Base-by-base conservation (phyloP, 1,140 invertebrate genomes). In the Caenorhabditis latens region DNA sequence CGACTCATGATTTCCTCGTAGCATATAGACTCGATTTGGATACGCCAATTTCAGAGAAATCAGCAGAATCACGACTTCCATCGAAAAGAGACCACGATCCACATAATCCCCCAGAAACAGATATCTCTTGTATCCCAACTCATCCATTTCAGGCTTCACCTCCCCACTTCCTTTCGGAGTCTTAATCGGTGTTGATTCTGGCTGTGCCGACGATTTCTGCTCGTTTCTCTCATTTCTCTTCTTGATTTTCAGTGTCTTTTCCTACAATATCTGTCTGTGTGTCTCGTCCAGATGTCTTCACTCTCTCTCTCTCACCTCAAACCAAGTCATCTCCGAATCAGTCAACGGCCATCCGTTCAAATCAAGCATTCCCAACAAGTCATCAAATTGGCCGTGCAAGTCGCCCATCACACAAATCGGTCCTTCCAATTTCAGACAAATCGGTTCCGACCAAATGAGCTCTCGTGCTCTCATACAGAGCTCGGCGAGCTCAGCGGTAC, bases 1-100 rank as follows among this genome's bases (percentile, higher is more conserved):
- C 71, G 96, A 97, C 94, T 98, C 97, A 91, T 98, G 97, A 93
- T 98, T 98, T 40, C 97, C 97, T 92, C 97, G 94, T 88, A 98
- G 97, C 90, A 99, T 94, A 88, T 97, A 99, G 63, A 99, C 99
- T 92, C 98, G 95, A 93, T 99, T 98, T 90, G 98, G 71, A 79
- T 50, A 79, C 24, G 46, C 43, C 9, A 79, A 6, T 79, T 79
- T 79, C 19, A 79, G 7, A 24, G 71, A 46, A 21, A 53, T 50
- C 11, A 79, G 46, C 21, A 79, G 71, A 9, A 43, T 79, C 8
- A 79, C 71, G 5, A 79, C 71, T 50, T 79, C 71, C 71, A 79
- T 79, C 24, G 71, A 79, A 79, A 21, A 79, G 4, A 13, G 46
- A 53, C 71, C 71, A 50, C 71, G 71, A 50, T 79, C 71, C n/a